These are phyloP conservation scores for Nomada fucata DNA, from an alignment of 2,888 invertebrate genomes.

Conservation along the genomic window DNA sequence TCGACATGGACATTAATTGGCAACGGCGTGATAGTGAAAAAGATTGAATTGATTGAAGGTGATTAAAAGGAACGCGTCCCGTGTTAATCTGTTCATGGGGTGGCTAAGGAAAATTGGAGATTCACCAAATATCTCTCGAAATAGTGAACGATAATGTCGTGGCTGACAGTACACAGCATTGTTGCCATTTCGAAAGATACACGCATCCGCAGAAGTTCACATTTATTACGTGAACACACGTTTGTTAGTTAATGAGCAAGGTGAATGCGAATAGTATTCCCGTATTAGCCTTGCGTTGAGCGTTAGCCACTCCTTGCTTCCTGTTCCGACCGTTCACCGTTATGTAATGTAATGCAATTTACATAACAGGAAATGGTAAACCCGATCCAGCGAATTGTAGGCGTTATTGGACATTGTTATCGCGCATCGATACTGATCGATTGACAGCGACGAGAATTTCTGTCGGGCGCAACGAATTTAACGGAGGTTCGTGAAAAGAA, in stretches of 20 bases:
- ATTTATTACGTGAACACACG: slow-evolving; percentile 1
- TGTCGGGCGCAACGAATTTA: neutral
- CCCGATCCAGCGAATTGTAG: slow-evolving; percentile 32
- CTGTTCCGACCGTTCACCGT: slow-evolving; percentile 61
- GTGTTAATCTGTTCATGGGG: no score
- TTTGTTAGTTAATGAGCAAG: slow-evolving; percentile 32
- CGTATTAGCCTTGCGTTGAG: slow-evolving; percentile 30
- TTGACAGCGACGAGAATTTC: neutral
- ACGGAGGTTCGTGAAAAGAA: neutral
- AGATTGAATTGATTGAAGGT: no score
- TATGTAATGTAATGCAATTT: slow-evolving; percentile 70
- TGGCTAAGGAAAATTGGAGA: no score
- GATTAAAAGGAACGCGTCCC: no score
- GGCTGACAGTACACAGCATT: no score
- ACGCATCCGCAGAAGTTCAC: neutral
- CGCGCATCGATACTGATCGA: slow-evolving; percentile 23
- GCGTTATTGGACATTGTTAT: slow-evolving; percentile 27
- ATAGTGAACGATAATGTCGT: no score
- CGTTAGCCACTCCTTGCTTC: slow-evolving; percentile 63
- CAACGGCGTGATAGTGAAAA: no score
- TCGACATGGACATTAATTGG: no score
- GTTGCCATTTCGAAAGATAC: neutral
- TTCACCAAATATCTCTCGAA: no score
- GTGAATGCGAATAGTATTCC: slow-evolving; percentile 13
- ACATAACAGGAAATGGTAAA: slow-evolving; percentile 71